Conservation (phyloP, 2,113 vertebrate genomes). For the Thermophis baileyi region DNA sequence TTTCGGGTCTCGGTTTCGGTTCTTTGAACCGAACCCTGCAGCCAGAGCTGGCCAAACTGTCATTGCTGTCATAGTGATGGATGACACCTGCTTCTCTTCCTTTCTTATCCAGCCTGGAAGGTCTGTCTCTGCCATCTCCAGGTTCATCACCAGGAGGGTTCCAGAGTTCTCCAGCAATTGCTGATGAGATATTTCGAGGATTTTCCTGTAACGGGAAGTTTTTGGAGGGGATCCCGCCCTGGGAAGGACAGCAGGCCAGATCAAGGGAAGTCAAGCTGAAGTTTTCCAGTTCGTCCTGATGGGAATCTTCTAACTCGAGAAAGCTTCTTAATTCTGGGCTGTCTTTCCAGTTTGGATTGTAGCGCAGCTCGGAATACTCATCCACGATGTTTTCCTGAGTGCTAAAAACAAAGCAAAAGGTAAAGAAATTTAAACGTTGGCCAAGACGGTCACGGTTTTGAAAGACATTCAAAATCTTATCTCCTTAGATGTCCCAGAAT, state of each 20-base stretch:
- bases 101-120: neutral
- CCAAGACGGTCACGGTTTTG: neutral
- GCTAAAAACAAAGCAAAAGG: slow-evolving; percentile 34
- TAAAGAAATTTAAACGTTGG: neutral
- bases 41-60: slow-evolving; percentile 13
- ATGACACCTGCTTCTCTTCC: neutral
- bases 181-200: slow-evolving; percentile 14
- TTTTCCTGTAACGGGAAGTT: slow-evolving; percentile 2
- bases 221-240: neutral
- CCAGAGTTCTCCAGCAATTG: slow-evolving; percentile 27
- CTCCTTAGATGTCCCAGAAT: neutral
- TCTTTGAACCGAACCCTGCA: slow-evolving; percentile 17
- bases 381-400: slow-evolving; percentile 51
- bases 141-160: slow-evolving; percentile 2
- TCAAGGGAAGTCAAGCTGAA: slow-evolving; percentile 2
- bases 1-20: slow-evolving; percentile 37
- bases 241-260: slow-evolving; percentile 49
- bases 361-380: slow-evolving; percentile 69
- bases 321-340: slow-evolving; percentile 31
- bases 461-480: neutral
- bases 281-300: neutral
- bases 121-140: accelerated
- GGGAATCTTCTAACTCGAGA: neutral
- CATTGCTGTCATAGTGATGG: slow-evolving; percentile 1
- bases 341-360: slow-evolving; percentile 77